These are phyloP conservation scores for Catamblyrhynchus diadema DNA, from an alignment of 2,797 vertebrate genomes.

Conservation along the genomic window DNA sequence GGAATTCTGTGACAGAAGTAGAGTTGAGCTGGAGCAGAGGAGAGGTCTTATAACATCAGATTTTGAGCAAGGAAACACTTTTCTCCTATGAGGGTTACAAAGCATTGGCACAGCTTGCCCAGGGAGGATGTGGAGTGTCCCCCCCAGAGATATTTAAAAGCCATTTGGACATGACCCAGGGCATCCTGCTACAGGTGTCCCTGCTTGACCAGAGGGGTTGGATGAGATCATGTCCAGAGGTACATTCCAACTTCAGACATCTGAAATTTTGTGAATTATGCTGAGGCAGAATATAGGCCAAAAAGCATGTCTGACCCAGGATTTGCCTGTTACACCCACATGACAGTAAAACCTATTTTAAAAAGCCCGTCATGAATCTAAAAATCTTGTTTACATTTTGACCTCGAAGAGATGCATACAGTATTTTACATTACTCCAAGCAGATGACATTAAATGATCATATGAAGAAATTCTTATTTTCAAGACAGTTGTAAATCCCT, in stretches of 20 bases:
- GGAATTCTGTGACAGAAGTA: background rate
- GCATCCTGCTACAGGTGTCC: background rate
- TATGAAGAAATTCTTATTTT: constrained; percentile 54
- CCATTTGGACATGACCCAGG: fast-evolving
- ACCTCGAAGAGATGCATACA: background rate
- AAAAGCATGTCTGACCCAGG: background rate
- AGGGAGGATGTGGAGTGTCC: background rate
- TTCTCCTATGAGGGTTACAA: background rate
- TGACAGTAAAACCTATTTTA: background rate
- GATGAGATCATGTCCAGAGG: background rate
- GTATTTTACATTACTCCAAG: background rate
- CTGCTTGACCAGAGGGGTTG: background rate
- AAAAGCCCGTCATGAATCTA: background rate
- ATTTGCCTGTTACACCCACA: background rate
- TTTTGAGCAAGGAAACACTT: background rate
- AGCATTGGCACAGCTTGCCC: background rate
- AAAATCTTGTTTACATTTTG: background rate
- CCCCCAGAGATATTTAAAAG: background rate
- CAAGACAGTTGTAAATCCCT: constrained; percentile 22
- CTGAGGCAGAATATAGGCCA: background rate
- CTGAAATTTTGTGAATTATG: background rate
- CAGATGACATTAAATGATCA: constrained; percentile 45
- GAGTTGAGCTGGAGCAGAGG: background rate
- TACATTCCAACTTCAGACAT: background rate
- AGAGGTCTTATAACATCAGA: background rate